Conservation (phyloP, 2,888 invertebrate genomes). For the Andrena haemorrhoa region DNA sequence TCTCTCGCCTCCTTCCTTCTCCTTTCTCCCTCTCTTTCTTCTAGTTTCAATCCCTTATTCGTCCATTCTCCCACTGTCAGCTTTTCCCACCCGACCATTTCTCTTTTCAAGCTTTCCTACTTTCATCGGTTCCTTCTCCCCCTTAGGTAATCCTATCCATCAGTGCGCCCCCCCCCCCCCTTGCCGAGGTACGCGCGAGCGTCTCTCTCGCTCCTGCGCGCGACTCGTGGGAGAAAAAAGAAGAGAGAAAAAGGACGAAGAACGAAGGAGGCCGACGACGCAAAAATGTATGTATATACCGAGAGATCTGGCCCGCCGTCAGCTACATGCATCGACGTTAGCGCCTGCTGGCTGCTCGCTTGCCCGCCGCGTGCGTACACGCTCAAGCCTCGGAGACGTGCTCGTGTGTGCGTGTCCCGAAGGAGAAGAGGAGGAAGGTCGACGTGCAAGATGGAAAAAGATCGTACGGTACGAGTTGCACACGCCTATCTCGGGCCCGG, state of each 20-base stretch:
- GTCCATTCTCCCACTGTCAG: neutral
- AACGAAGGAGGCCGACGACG: slow-evolving; percentile 21
- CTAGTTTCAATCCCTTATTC: neutral
- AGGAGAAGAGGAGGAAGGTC: slow-evolving; percentile 38
- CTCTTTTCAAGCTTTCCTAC: slow-evolving; percentile 18
- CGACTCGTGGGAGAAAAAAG: neutral
- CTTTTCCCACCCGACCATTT: neutral
- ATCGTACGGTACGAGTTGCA: slow-evolving; percentile 38
- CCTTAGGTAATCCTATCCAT: neutral
- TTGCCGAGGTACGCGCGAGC: neutral
- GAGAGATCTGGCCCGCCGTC: slow-evolving; percentile 37
- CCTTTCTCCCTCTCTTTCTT: slow-evolving; percentile 21
- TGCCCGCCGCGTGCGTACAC: slow-evolving; percentile 14
- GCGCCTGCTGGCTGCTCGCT: slow-evolving; percentile 48
- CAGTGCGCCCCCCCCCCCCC: neutral
- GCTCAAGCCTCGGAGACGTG: neutral
- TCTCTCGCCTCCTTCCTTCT: slow-evolving; percentile 18
- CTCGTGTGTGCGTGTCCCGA: slow-evolving; percentile 15
- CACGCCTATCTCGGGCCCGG: slow-evolving; percentile 22
- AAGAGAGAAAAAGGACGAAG: slow-evolving; percentile 37
- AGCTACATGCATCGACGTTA: slow-evolving; percentile 50
- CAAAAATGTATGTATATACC: slow-evolving; percentile 48
- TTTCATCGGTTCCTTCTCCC: slow-evolving; percentile 9
- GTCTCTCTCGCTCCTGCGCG: slow-evolving; percentile 6
- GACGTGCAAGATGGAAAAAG: slow-evolving; percentile 23